These are phyloP conservation scores for Hylia prasina DNA, from an alignment of 2,113 vertebrate genomes.

Conservation along the genomic window DNA sequence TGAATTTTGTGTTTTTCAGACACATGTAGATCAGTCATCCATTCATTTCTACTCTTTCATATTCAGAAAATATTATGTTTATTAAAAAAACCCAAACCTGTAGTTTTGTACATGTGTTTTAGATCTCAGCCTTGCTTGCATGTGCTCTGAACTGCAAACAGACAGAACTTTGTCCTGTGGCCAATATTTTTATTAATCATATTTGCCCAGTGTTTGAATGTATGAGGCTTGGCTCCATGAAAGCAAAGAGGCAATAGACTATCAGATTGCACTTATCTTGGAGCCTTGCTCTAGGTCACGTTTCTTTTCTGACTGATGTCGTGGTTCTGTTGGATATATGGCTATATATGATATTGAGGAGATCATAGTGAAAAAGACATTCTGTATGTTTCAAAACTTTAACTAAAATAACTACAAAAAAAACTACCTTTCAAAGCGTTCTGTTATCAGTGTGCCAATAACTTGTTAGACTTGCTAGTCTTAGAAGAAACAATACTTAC, in stretches of 20 bases:
- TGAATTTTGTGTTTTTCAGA: not conserved
- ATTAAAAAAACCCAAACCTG: not conserved
- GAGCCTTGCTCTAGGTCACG: not conserved
- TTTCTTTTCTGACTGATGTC: not conserved
- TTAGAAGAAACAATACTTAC: not conserved
- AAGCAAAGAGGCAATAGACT: not conserved
- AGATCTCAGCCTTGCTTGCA: not conserved
- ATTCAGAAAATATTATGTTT: rapidly evolving
- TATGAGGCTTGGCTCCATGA: rapidly evolving
- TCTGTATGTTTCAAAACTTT: not conserved
- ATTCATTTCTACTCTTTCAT: not conserved
- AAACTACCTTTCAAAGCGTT: not conserved
- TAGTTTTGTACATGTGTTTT: not conserved
- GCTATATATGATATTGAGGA: not conserved
- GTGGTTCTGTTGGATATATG: not conserved
- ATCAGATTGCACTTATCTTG: not conserved
- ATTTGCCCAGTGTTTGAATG: not conserved
- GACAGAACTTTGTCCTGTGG: not conserved
- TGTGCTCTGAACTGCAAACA: not conserved
- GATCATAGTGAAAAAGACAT: not conserved
- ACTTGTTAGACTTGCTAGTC: not conserved
- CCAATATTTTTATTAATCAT: not conserved
- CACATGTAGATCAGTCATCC: not conserved
- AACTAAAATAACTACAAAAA: not conserved
- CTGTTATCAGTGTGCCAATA: not conserved